phyloP scores from a whole-genome alignment of 2,113 vertebrate genomes.

The Xyrauchen texanus region DNA sequence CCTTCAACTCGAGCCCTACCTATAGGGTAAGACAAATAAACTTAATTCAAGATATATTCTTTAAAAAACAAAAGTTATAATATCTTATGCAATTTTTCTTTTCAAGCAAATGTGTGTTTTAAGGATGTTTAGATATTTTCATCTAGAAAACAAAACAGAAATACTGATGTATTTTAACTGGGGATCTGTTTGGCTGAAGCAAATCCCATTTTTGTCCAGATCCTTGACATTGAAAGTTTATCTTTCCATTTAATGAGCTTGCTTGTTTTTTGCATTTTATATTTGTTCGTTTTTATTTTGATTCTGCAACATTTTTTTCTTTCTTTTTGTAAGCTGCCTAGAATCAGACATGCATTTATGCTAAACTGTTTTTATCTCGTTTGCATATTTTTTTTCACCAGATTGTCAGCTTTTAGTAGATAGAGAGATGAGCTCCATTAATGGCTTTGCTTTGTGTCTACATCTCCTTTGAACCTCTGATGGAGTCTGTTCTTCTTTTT shows the following conservation, averaged over 20 bases:
- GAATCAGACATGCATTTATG: slow-evolving; percentile 24
- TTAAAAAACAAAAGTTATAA: no score
- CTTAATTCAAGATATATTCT: no score
- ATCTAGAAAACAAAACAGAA: no score
- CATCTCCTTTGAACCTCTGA: slow-evolving; percentile 28
- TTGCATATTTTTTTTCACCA: background rate
- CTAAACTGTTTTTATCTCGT: slow-evolving; percentile 18
- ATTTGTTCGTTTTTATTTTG: slow-evolving; percentile 14
- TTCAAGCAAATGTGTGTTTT: no score
- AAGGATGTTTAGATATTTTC: no score
- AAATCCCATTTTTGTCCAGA: no score
- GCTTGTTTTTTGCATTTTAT: slow-evolving; percentile 2
- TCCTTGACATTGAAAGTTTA: no score
- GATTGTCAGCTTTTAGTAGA: slow-evolving; percentile 31
- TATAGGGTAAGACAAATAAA: no score
- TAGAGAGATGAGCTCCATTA: slow-evolving; percentile 17
- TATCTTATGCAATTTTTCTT: no score
- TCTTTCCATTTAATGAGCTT: background rate
- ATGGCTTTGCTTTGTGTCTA: slow-evolving; percentile 40
- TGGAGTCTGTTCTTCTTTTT: slow-evolving; percentile 22
- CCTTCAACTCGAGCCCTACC: no score
- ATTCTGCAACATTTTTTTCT: background rate
- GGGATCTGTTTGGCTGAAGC: no score
- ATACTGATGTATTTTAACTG: no score
- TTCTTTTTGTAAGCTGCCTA: slow-evolving; percentile 7